phyloP scores from a whole-genome alignment of 2,113 vertebrate species.

The Ovis aries region ARS-UI_Ramb_v3.0 NC_056067.1:31208501-31209000 shows the following conservation, averaged over 20 bases:
- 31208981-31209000: neutral
- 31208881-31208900: neutral
- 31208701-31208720: neutral
- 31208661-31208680: neutral
- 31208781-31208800: neutral
- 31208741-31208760: neutral
- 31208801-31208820: too few species aligned
- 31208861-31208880: neutral
- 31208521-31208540: neutral
- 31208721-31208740: neutral
- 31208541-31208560: neutral
- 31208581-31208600: neutral
- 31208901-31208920: neutral
- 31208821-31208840: neutral
- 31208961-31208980: neutral
- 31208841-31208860: neutral
- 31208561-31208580: neutral
- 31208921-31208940: neutral
- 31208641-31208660: neutral
- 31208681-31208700: neutral
- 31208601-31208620: neutral
- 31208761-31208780: neutral
- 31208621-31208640: neutral
- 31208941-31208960: neutral
- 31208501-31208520: neutral